Percentiles rank a stretch among this genome's conserved stretches.
Evolutionary conservation across 2,888 invertebrate genomes (phyloP).

Genomic region (Drosophila phalerata): DNA sequence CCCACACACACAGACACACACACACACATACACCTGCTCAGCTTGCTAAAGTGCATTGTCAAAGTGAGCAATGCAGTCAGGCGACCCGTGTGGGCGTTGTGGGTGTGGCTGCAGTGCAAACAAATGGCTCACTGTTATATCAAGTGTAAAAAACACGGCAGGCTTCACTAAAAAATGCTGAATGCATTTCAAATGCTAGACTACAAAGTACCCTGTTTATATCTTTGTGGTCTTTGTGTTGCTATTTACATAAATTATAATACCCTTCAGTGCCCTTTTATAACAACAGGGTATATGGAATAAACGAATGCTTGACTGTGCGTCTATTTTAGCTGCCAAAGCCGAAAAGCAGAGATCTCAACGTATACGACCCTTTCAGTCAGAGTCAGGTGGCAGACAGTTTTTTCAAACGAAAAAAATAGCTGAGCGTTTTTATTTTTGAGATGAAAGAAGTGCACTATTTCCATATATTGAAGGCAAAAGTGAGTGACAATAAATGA

Average conservation of each 20-base stretch:
- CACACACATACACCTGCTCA: constrained; percentile 24
- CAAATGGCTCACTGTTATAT: constrained; percentile 66
- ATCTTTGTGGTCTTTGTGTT: neutral
- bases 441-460: too few species aligned
- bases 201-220: neutral
- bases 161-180: constrained; percentile 10
- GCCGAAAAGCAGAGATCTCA: constrained; percentile 19
- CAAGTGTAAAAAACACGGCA: constrained; percentile 70
- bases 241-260: too few species aligned
- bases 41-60: constrained; percentile 38
- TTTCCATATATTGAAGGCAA: neutral
- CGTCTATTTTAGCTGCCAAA: constrained; percentile 20
- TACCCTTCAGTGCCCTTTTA: neutral
- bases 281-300: constrained; percentile 7
- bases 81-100: constrained; percentile 4
- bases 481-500: neutral
- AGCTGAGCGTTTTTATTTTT: neutral
- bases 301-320: neutral
- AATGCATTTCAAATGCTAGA: neutral
- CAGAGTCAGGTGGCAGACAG: too few species aligned
- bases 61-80: constrained; percentile 57
- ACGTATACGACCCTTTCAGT: constrained; percentile 16
- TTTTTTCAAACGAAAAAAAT: neutral
- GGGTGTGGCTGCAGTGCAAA: constrained; percentile 37
- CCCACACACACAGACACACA: constrained; percentile 30